These are phyloP conservation scores for Chironomus riparius DNA, from an alignment of 2,888 invertebrate genomes.

Conservation along the genomic window DNA sequence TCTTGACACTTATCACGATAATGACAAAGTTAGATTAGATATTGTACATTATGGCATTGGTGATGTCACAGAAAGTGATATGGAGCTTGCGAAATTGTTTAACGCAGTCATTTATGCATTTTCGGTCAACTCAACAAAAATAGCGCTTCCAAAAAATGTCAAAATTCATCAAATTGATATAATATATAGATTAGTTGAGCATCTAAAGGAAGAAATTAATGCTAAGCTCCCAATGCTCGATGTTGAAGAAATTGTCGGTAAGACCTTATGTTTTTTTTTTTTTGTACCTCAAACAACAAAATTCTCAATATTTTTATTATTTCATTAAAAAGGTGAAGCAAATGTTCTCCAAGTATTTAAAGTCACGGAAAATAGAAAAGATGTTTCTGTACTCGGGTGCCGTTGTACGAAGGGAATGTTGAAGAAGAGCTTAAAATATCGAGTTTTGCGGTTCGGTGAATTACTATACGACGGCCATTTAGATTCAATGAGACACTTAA, in stretches of 20 bases:
- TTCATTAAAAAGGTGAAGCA: slow-evolving; percentile 60
- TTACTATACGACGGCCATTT: slow-evolving; percentile 62
- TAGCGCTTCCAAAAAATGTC: slow-evolving; percentile 43
- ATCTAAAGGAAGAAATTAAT: slow-evolving; percentile 71
- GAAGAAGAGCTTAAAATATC: slow-evolving; percentile 55
- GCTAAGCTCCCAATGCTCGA: slow-evolving; percentile 58
- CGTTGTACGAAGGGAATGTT: slow-evolving; percentile 70
- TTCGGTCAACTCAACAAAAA: slow-evolving; percentile 56
- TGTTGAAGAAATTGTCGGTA: slow-evolving; percentile 69
- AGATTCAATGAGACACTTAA: slow-evolving; percentile 78
- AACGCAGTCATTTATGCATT: slow-evolving; percentile 80
- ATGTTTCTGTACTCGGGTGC: slow-evolving; percentile 82
- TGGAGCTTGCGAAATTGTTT: slow-evolving; percentile 70
- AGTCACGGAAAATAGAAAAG: slow-evolving; percentile 68
- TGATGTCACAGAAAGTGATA: slow-evolving; percentile 67
- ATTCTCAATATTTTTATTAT: slow-evolving; percentile 25
- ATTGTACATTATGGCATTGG: slow-evolving; percentile 89
- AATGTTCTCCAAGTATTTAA: slow-evolving; percentile 74
- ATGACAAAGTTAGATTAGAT: slow-evolving; percentile 63
- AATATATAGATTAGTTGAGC: slow-evolving; percentile 88
- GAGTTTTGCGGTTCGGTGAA: slow-evolving; percentile 57
- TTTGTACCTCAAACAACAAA: not conserved
- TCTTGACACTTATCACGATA: slow-evolving; percentile 73
- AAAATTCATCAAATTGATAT: slow-evolving; percentile 67
- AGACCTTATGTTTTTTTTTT: slow-evolving; percentile 29